A percentile compares a stretch with the other conserved stretches of the same genome.
Evolutionary conservation across 2,888 invertebrate species (phyloP).

Genomic region (Thecocarcelia acutangulata): DNA sequence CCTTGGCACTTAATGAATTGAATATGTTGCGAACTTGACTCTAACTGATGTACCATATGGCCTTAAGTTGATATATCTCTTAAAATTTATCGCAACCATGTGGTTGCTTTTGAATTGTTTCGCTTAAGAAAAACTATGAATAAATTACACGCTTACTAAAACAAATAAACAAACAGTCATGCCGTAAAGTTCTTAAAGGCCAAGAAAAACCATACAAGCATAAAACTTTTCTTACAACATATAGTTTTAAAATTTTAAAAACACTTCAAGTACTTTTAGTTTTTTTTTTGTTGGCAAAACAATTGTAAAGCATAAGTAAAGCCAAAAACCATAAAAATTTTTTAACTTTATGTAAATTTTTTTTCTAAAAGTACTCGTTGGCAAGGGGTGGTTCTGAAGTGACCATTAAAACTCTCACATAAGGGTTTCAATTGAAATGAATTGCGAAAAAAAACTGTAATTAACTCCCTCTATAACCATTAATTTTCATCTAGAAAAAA

Average conservation of each 20-base stretch:
- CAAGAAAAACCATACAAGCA: constrained; percentile 54
- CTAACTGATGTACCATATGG: constrained; percentile 42
- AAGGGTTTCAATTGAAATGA: constrained; percentile 56
- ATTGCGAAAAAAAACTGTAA: constrained; percentile 39
- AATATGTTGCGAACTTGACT: neutral
- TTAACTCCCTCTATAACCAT: constrained; percentile 60
- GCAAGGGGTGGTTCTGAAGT: constrained; percentile 55
- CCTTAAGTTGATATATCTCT: neutral
- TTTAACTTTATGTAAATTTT: constrained; percentile 53
- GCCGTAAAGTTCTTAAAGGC: constrained; percentile 30
- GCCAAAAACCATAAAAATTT: constrained; percentile 13
- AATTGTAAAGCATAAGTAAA: constrained; percentile 33
- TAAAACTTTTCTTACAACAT: constrained; percentile 42
- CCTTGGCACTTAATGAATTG: no score
- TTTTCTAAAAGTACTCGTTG: neutral
- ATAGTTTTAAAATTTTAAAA: neutral
- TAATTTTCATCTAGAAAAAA: constrained; percentile 6
- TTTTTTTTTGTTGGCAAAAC: neutral
- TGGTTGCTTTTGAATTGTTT: constrained; percentile 3
- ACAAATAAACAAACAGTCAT: constrained; percentile 7
- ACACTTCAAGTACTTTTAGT: neutral
- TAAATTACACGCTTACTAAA: constrained; percentile 67
- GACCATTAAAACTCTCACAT: constrained; percentile 42
- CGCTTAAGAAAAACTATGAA: constrained; percentile 61
- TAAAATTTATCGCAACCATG: no score